A percentile compares a stretch with the other conserved stretches of the same genome.
phyloP scores from a whole-genome alignment of 2,113 vertebrate species.

The Thermophis baileyi region DNA sequence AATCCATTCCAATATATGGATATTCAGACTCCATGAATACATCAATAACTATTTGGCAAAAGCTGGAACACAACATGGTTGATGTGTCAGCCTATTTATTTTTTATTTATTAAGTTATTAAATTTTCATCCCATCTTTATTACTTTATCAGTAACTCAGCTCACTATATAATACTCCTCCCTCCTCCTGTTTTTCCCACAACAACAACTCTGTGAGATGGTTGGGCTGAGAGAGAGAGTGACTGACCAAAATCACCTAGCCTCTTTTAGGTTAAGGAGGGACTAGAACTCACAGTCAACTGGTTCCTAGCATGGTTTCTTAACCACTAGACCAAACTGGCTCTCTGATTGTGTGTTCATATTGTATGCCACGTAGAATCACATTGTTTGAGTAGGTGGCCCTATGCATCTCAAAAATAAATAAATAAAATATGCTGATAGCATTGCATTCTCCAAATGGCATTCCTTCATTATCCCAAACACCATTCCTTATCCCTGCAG shows the following conservation, averaged over 20 bases:
- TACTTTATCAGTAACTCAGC: no score
- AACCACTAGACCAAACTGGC: no score
- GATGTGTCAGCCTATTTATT: not conserved
- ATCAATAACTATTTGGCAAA: not conserved
- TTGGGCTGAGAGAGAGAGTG: no score
- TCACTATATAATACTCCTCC: no score
- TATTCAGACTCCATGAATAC: not conserved
- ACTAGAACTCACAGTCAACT: no score
- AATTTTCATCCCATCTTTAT: no score
- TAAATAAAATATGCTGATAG: not conserved
- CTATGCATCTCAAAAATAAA: not conserved
- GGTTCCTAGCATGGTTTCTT: no score
- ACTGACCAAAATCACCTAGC: no score
- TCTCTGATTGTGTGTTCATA: not conserved
- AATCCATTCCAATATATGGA: not conserved
- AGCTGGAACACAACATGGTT: not conserved
- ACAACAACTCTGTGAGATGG: no score
- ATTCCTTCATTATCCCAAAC: not conserved
- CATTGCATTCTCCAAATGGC: not conserved
- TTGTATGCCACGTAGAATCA: not conserved
- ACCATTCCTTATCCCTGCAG: not conserved
- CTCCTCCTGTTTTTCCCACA: no score
- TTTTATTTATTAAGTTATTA: no score
- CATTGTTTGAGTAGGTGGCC: not conserved
- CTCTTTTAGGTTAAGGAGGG: no score